Base-by-base conservation (phyloP, 2,113 vertebrate species). In the Hymenochirus boettgeri region DNA sequence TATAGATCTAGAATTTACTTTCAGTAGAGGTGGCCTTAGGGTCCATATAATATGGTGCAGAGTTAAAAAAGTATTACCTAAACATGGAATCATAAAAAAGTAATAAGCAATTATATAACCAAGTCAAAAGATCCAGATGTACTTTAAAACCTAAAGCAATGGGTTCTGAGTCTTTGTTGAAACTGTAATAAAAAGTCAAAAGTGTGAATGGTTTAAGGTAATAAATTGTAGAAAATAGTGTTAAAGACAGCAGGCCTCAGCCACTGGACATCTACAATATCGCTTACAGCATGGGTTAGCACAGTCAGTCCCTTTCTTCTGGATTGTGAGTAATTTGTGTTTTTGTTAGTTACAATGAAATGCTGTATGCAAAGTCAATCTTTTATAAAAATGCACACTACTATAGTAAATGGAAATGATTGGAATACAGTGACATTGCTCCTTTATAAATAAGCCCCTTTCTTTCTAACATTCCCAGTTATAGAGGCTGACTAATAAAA, bases 61-160 rank as follows among this genome's bases (percentile, higher is more conserved):
- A 18, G 35, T 29, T 66, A 42, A 42, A n/a, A 52, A 57, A 50
- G 50, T 21, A 66, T 66, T 66, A 66, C 58, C 48, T 58, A 39
- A 67, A 59, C 45, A 59, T 18, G 56, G 45, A 39, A 48, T 26
- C 42, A 47, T 57, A 66, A 66, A 57, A 35, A 66, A 42, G 64
- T 66, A 58, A 58, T 58, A 67, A 52, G 57, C 64, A 51, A 59
- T 66, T 67, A 67, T 33, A 67, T 22, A 50, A 39, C 59, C 26
- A 46, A 58, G 31, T 67, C 35, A 67, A 67, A 48, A 51, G 57
- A 59, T 58, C 56, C 55, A 58, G 64, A 58, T 48, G 35, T 37
- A 67, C 52, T 67, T 67, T 67, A 23, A 37, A 48, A 65, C 33
- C 21, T 25, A 26, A 50, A 29, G 42, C 29, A 21, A 50, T 57